These are phyloP conservation scores for Diplodus sargus DNA, from an alignment of 2,797 vertebrate species.

Conservation along the genomic window DNA sequence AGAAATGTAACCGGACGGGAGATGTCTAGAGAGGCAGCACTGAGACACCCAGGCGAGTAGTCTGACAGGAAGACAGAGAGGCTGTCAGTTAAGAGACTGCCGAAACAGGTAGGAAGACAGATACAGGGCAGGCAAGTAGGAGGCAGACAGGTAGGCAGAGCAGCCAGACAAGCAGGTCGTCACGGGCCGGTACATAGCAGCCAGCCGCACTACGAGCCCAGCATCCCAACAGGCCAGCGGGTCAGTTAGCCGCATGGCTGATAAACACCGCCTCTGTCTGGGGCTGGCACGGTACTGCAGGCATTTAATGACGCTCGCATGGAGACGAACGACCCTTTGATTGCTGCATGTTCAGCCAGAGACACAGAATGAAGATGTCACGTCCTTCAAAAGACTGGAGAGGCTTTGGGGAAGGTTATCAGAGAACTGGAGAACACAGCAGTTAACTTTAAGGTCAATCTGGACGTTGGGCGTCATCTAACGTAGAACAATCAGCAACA, in stretches of 20 bases:
- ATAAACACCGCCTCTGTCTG: slow-evolving; percentile 79
- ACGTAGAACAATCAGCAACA: not conserved
- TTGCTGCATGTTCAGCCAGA: not conserved
- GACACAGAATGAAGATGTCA: not conserved
- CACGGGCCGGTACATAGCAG: slow-evolving; percentile 66
- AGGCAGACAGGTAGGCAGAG: slow-evolving; percentile 62
- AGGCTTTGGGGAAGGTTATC: not conserved
- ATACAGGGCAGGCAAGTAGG: slow-evolving; percentile 40
- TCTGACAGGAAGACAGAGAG: slow-evolving; percentile 49
- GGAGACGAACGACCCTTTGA: slow-evolving; percentile 28
- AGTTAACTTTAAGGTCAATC: not conserved
- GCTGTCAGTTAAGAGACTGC: slow-evolving; percentile 39
- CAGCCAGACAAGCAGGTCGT: slow-evolving; percentile 70
- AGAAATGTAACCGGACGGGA: slow-evolving; percentile 41
- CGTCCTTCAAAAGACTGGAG: not conserved
- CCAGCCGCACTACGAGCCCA: slow-evolving; percentile 72
- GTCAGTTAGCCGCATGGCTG: slow-evolving; percentile 56
- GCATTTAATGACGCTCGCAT: slow-evolving; percentile 8
- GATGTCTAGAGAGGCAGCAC: slow-evolving; percentile 47
- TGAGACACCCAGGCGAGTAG: slow-evolving; percentile 38
- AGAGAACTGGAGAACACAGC: not conserved
- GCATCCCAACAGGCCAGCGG: slow-evolving; percentile 81
- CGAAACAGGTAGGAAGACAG: slow-evolving; percentile 39
- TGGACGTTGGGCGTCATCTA: not conserved
- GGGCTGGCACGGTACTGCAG: slow-evolving; percentile 74